These are phyloP conservation scores for Epinotia demarniana DNA, from an alignment of 2,888 invertebrate genomes.

Conservation along the genomic window DNA sequence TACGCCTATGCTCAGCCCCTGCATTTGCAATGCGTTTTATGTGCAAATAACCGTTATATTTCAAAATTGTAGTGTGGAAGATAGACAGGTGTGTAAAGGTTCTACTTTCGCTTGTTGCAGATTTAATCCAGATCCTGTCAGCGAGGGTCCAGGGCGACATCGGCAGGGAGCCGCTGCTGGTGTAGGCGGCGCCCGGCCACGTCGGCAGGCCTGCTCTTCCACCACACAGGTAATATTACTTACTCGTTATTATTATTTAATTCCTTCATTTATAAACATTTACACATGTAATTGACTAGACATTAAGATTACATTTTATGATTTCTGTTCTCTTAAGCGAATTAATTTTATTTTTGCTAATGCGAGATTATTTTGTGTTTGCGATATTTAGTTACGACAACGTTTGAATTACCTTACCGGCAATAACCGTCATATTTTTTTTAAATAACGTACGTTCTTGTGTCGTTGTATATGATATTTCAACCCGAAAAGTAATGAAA, in stretches of 20 bases:
- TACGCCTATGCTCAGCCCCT: conserved; percentile 52
- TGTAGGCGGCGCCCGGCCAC: background rate
- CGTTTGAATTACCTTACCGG: background rate
- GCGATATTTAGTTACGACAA: conserved; percentile 18
- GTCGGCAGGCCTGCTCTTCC: background rate
- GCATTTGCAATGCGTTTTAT: conserved; percentile 55
- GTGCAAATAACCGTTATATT: background rate
- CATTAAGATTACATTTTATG: conserved; percentile 16
- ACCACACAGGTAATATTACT: conserved; percentile 29
- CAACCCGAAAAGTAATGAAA: background rate
- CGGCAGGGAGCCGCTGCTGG: background rate
- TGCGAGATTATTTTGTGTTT: conserved; percentile 23
- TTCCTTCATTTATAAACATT: background rate
- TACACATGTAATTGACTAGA: conserved; percentile 14
- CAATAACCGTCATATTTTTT: background rate
- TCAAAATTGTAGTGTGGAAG: conserved; percentile 4
- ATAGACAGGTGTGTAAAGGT: conserved; percentile 13
- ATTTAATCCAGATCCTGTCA: background rate
- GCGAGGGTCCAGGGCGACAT: background rate
- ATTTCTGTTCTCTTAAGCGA: conserved; percentile 23
- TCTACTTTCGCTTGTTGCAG: conserved; percentile 28
- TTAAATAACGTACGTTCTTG: background rate
- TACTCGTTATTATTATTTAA: background rate
- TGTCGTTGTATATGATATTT: background rate
- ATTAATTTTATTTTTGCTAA: conserved; percentile 15